Evolutionary conservation across 1,140 invertebrate genomes (phyloP).

Genomic region (Diorhabda carinulata): DNA sequence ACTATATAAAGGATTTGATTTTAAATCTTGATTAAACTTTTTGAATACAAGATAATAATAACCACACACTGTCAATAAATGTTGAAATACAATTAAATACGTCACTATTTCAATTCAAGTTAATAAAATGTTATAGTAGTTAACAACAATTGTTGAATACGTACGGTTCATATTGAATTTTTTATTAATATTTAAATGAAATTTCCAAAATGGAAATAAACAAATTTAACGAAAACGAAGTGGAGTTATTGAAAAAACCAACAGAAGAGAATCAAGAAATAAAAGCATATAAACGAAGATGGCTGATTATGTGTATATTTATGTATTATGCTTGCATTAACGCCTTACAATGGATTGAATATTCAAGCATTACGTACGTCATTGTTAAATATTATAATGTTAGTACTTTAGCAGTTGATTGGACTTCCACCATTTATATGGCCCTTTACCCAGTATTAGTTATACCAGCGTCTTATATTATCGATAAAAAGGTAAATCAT

Average conservation of each 20-base stretch:
- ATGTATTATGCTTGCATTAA: constrained; percentile 44
- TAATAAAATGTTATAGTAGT: too few relatives aligned
- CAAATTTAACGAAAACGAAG: neutral
- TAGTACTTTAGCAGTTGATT: constrained; percentile 58
- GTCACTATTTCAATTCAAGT: too few relatives aligned
- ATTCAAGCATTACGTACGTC: constrained; percentile 54
- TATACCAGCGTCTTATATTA: constrained; percentile 33
- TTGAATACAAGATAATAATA: too few relatives aligned
- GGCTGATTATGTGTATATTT: constrained; percentile 11
- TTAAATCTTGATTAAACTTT: too few relatives aligned
- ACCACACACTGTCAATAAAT: too few relatives aligned
- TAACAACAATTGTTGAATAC: too few relatives aligned
- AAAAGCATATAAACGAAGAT: constrained; percentile 14
- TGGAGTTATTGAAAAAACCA: neutral
- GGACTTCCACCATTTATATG: constrained; percentile 47
- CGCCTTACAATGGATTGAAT: constrained; percentile 56
- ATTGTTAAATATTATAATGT: constrained; percentile 55
- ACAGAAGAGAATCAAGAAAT: neutral
- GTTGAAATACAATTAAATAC: too few relatives aligned
- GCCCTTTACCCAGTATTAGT: constrained; percentile 32
- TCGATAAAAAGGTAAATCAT: constrained; percentile 32
- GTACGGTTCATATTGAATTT: too few relatives aligned
- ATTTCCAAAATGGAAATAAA: too few relatives aligned
- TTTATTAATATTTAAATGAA: too few relatives aligned
- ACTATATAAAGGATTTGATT: too few relatives aligned